phyloP scores from a whole-genome alignment of 1,140 invertebrate genomes.

The Centruroides vittatus region DNA sequence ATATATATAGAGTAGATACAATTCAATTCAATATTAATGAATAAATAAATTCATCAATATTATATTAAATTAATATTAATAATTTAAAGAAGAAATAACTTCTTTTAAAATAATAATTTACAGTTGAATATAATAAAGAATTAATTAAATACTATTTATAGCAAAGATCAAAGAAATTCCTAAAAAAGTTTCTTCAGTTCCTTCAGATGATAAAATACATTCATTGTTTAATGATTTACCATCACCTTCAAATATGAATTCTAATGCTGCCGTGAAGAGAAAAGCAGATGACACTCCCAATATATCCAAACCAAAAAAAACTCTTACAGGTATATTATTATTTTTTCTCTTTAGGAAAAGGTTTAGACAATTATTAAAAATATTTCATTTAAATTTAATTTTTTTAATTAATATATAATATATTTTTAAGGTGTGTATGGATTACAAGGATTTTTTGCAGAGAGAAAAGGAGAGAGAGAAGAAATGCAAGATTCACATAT shows the following conservation, averaged over 20 bases:
- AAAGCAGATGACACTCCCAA: background rate
- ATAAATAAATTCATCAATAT: too few species aligned
- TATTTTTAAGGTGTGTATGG: conserved; percentile 1
- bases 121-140: too few species aligned
- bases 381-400: background rate
- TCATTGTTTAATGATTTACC: too few species aligned
- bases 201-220: too few species aligned
- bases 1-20: too few species aligned
- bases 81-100: too few species aligned
- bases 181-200: too few species aligned
- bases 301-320: background rate
- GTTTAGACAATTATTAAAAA: background rate
- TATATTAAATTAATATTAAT: too few species aligned
- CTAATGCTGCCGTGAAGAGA: background rate
- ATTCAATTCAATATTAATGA: too few species aligned
- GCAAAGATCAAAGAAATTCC: too few species aligned
- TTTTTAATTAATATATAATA: background rate
- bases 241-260: background rate
- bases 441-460: conserved; percentile 19
- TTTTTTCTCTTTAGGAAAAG: background rate
- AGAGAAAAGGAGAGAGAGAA: conserved; percentile 34
- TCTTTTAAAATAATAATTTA: too few species aligned
- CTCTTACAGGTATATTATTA: background rate
- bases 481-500: conserved; percentile 37
- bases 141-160: too few species aligned